phyloP scores from a whole-genome alignment of 2,888 invertebrate species.

The Acanthosoma haemorrhoidale region DNA sequence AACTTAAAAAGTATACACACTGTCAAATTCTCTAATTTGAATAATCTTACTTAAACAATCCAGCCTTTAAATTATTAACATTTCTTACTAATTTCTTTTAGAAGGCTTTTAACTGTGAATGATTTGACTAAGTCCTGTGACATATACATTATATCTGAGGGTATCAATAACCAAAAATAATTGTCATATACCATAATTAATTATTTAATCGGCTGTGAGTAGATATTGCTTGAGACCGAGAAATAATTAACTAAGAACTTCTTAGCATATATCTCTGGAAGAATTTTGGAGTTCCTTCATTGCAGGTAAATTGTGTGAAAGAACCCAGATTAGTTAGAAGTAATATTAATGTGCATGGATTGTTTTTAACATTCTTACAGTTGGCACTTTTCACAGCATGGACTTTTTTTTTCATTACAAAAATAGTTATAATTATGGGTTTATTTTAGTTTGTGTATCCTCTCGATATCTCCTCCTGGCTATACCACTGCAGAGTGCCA shows the following conservation, averaged over 20 bases:
- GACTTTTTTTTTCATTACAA: no score
- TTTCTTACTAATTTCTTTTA: constrained; percentile 1
- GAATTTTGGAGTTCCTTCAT: not conserved
- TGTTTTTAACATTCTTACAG: no score
- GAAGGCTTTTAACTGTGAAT: constrained; percentile 5
- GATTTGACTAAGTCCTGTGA: not conserved
- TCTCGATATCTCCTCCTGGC: no score
- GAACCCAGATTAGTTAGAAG: not conserved
- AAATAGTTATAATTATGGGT: no score
- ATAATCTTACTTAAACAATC: no score
- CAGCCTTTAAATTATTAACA: no score
- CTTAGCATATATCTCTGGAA: constrained; percentile 1
- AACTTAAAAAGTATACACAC: no score
- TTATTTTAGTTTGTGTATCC: no score
- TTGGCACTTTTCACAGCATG: no score
- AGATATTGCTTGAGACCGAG: not conserved
- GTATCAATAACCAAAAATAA: not conserved
- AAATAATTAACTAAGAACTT: not conserved
- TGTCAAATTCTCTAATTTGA: no score
- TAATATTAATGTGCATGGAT: not conserved
- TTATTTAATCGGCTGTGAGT: not conserved
- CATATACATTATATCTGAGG: no score
- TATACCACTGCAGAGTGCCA: no score
- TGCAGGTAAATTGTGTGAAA: not conserved
- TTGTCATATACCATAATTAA: not conserved